A percentile compares a stretch with the other conserved stretches of the same genome.
Evolutionary conservation across 2,888 invertebrate genomes (phyloP).

Genomic region (Lasioglossum vierecki): DNA sequence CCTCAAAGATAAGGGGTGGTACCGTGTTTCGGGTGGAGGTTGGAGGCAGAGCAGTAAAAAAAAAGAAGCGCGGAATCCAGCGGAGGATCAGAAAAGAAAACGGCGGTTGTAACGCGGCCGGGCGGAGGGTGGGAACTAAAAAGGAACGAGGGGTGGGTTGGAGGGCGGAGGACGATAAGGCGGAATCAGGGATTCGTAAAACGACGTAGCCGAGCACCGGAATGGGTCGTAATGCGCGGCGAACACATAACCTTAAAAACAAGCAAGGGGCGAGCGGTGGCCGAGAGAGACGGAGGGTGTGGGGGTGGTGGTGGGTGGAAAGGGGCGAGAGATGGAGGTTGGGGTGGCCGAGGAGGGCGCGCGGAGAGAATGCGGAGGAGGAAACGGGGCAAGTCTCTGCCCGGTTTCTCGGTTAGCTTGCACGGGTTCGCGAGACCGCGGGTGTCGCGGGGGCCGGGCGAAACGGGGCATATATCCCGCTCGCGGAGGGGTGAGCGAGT

Average conservation of each 20-base stretch:
- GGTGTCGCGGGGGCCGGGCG: conserved; percentile 41
- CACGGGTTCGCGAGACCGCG: conserved; percentile 63
- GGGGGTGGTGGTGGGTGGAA: conserved; percentile 24
- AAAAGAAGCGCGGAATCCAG: conserved; percentile 12
- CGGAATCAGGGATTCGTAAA: conserved; percentile 80
- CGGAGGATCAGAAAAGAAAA: conserved; percentile 32
- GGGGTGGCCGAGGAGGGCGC: conserved; percentile 17
- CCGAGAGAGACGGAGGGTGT: conserved; percentile 25
- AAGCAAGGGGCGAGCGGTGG: conserved; percentile 67
- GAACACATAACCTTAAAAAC: conserved; percentile 82
- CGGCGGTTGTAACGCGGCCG: conserved; percentile 38
- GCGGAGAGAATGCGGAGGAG: conserved; percentile 51
- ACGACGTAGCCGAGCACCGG: conserved; percentile 75
- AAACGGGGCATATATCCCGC: conserved; percentile 50
- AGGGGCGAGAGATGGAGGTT: conserved; percentile 9
- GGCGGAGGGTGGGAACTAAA: conserved; percentile 12
- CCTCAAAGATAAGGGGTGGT: background rate
- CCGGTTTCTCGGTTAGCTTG: conserved; percentile 67
- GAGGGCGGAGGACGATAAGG: conserved; percentile 63
- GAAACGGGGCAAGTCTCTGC: conserved; percentile 58
- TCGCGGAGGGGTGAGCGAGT: conserved; percentile 31
- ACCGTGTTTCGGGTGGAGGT: background rate
- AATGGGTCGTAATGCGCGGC: conserved; percentile 81
- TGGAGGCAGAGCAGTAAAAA: background rate
- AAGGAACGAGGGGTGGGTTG: conserved; percentile 21